Base-by-base conservation (phyloP, 2,888 invertebrate genomes). In the Crossocerus cetratus region DNA sequence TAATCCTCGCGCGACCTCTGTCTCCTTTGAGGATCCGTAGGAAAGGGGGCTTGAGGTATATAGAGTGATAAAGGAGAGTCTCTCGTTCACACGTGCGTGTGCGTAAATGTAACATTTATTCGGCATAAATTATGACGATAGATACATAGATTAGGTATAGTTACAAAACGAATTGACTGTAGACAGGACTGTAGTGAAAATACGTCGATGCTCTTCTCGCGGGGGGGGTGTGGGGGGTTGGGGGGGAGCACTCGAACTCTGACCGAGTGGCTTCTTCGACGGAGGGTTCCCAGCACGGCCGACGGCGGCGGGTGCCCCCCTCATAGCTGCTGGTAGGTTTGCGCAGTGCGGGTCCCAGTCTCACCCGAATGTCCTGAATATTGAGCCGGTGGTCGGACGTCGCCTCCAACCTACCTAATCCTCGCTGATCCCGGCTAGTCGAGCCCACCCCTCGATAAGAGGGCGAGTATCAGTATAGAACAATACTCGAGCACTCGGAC, bases 81-180 rank as follows among this genome's bases (percentile, higher is more conserved):
- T 49, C n/a, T 16, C 49, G 16, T 16, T 49, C 55, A 49, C n/a
- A 22, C 22, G 16, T 18, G 22, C 65, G 23, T 82, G 78, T 88
- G 88, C 87, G 86, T 89, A 89, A 89, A 88, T 88, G 86, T 88
- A 89, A 90, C 89, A 89, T 90, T 90, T 90, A 90, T 90, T 89
- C 87, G 88, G 89, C 89, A 89, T 89, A 87, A 88, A 89, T 88
- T 88, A 89, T 89, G 89, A 88, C 88, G 86, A 86, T 89, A 85
- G 86, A 89, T 89, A 89, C 87, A 88, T 85, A 83, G 87, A 87
- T 87, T 89, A 88, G 78, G 80, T 88, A 87, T 88, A 88, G 86
- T 88, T 89, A 89, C 87, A 89, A 90, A 89, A 90, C 85, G 88
- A 90, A 90, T 90, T 89, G 89, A 90, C 89, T 88, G 87, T 87